These are phyloP conservation scores for Mizuhopecten yessoensis DNA, from an alignment of 1,140 invertebrate species.

Conservation along the genomic window DNA sequence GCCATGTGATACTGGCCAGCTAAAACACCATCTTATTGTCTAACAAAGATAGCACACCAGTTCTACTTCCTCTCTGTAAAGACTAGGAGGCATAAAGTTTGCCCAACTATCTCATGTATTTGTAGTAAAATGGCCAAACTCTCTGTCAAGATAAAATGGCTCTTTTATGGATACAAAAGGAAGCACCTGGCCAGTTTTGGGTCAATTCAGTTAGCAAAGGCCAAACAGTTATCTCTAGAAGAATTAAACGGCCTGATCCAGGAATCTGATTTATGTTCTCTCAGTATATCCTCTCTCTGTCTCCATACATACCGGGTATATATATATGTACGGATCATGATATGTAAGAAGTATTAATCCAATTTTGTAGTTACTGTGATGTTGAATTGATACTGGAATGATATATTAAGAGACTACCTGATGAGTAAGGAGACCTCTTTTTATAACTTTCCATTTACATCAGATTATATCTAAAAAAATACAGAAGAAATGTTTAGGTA, in stretches of 20 bases:
- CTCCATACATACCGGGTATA: too few relatives aligned
- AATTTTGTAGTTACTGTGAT: not conserved
- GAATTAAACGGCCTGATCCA: not conserved
- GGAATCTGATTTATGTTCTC: not conserved
- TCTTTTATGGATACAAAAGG: slow-evolving; percentile 35
- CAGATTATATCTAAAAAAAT: too few relatives aligned
- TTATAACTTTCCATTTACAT: too few relatives aligned
- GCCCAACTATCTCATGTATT: slow-evolving; percentile 13
- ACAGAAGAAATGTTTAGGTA: too few relatives aligned
- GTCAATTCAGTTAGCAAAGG: not conserved
- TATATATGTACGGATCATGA: not conserved
- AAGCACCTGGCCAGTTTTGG: slow-evolving; percentile 22
- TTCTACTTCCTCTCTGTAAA: not conserved
- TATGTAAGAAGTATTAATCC: not conserved
- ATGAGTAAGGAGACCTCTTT: too few relatives aligned
- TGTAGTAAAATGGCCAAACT: slow-evolving; percentile 38
- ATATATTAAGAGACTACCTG: too few relatives aligned
- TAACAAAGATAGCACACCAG: not conserved
- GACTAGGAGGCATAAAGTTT: not conserved
- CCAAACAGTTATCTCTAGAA: not conserved
- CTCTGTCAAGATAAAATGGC: not conserved
- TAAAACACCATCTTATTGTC: slow-evolving; percentile 10
- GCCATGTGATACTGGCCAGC: slow-evolving; percentile 30
- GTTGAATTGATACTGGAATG: too few relatives aligned
- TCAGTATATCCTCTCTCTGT: too few relatives aligned